Base-by-base conservation (phyloP, 2,797 vertebrate species). In the Eospalax fontanierii region DNA sequence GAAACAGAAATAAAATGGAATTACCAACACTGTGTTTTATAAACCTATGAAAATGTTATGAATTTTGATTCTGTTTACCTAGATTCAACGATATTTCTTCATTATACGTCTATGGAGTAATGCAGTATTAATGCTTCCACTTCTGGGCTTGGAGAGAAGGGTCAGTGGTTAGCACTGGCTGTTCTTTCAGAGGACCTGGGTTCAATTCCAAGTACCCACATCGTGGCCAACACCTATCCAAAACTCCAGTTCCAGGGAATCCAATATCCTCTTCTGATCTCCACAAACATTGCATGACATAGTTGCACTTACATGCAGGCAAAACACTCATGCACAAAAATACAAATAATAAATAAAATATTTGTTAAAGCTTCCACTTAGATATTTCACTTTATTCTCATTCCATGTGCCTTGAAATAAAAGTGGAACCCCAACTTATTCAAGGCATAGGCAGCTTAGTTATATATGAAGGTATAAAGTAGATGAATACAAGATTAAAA, bases 401-500 rank as follows among this genome's bases (percentile, higher is more conserved):
- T 61, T 93, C 6, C 21, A 73, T 19, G 70, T 10, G 16, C 70
- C 38, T 91, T 87, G 26, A 0, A 7, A 40, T 80, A 90, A 65
- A 33, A 12, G 14, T 54, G 11, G 63, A 68, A 2, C 66, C 46
- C 75, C 21, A 93, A 86, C 3, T 7, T 89, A 70, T 15, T 83
- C 16, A 22, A 89, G 12, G 2, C 33, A 71, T 57, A 21, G 28
- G 15, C 0, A 24, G 61, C 26, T 57, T 14, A 26, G 26, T 78
- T 90, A 63, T 12, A 73, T 40, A 84, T 2, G n/a, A 78, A 83
- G 9, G 6, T 16, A 66, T 1, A 28, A 70, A 33, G 46, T 16
- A 92, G 24, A 80, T 80, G 6, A 88, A 79, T 35, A 65, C 6
- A 80, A 57, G 28, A 85, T 84, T 14, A 87, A 93, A 50, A 82